A percentile compares a stretch with the other conserved stretches of the same genome.
Evolutionary conservation across 2,888 invertebrate species (phyloP).

Genomic region (Tinea trinotella): DNA sequence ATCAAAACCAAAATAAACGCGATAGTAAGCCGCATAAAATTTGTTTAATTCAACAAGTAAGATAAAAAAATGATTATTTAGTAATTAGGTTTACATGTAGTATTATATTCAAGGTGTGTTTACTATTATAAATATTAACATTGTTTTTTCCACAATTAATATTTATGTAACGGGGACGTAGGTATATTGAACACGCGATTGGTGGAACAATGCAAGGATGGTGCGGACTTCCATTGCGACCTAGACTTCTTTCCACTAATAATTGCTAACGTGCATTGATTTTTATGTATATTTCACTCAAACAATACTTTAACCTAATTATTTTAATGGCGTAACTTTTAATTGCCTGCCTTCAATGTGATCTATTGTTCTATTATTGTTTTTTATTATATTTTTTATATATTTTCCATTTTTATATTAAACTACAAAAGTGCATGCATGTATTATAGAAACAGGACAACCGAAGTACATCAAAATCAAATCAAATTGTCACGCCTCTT

Average conservation of each 20-base stretch:
- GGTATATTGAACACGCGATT: conserved; percentile 65
- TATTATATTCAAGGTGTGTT: neutral
- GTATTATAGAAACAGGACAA: too few species aligned
- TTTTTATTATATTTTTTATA: too few species aligned
- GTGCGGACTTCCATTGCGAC: conserved; percentile 36
- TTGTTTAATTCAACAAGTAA: too few species aligned
- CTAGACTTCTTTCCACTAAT: conserved; percentile 63
- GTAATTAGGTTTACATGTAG: too few species aligned
- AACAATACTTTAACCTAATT: conserved; percentile 65
- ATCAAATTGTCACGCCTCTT: too few species aligned
- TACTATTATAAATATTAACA: conserved; percentile 40
- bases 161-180: conserved; percentile 68
- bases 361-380: too few species aligned
- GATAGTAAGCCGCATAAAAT: too few species aligned
- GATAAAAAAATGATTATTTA: too few species aligned
- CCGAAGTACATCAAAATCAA: too few species aligned
- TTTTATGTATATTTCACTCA: conserved; percentile 45
- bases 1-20: too few species aligned
- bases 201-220: conserved; percentile 68
- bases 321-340: conserved; percentile 36
- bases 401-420: too few species aligned
- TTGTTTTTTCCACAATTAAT: conserved; percentile 43
- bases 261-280: conserved; percentile 58
- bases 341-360: conserved; percentile 68
- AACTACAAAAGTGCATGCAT: too few species aligned